Evolutionary conservation across 2,888 invertebrate genomes (phyloP).

Genomic region (Mythimna vitellina): DNA sequence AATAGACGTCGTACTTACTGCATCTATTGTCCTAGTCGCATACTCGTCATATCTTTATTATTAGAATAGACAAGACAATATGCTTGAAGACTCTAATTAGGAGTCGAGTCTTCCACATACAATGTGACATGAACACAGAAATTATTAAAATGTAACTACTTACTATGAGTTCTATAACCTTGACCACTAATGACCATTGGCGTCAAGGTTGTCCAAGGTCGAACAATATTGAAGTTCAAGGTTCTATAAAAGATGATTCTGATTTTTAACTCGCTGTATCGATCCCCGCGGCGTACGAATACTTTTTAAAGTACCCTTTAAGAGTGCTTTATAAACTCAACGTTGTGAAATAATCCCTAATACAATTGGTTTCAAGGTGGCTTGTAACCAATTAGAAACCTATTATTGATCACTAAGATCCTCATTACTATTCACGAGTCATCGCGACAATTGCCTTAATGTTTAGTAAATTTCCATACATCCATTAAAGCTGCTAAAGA

Average conservation of each 20-base stretch:
- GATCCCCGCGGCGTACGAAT: neutral
- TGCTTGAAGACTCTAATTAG: conserved; percentile 32
- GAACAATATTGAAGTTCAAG: conserved; percentile 39
- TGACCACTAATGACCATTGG: conserved; percentile 14
- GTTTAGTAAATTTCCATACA: conserved; percentile 39
- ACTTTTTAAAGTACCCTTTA: conserved; percentile 9
- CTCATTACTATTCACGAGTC: conserved; percentile 38
- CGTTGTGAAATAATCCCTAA: conserved; percentile 5
- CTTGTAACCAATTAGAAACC: conserved; percentile 6
- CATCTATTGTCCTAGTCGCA: conserved; percentile 32
- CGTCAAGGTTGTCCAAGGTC: conserved; percentile 52
- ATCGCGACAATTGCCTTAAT: conserved; percentile 42
- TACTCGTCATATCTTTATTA: conserved; percentile 42
- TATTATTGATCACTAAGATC: conserved; percentile 24
- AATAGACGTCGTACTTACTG: conserved; percentile 37
- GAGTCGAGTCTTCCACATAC: neutral
- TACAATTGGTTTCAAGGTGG: conserved; percentile 9
- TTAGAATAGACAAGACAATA: conserved; percentile 41
- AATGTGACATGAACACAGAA: conserved; percentile 8
- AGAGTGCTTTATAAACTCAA: neutral
- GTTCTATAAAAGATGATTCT: neutral
- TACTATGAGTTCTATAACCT: conserved; percentile 32
- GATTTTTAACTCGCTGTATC: neutral
- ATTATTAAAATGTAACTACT: conserved; percentile 8
- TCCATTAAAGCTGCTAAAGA: neutral